Evolutionary conservation across 2,888 invertebrate species (phyloP), one percentile per base, ranked within the genome.

Genomic region (Rhopalosiphum nymphaeae): DNA sequence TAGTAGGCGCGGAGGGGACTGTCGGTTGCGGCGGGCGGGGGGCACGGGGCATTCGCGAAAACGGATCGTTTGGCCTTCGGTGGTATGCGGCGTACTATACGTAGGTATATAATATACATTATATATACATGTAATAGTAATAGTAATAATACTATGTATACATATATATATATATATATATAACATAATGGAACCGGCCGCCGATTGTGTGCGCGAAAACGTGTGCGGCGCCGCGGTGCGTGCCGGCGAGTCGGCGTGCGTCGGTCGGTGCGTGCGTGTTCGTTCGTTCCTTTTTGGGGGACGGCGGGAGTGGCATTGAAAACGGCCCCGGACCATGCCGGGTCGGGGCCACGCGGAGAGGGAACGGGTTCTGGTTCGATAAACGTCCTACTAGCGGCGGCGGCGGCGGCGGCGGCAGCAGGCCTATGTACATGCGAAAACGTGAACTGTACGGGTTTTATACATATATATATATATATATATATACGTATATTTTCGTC

Each of bases 301-400:
- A 42, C 57, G 89, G 90, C 90, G 61, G 94, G 86, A 67, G 91
- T 91, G 94, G 94, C 94, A 94, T 94, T 94, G 94, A 91, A 94
- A 93, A 88, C 93, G 89, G 89, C 93, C 93, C 93, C 93, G 93
- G 93, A 94, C 94, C 53, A 86, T 78, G 94, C 29, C 90, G 53
- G 90, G 91, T 94, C 94, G 94, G 90, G 94, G 94, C 94, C 94
- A 86, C 53, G 5, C 86, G 61, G 90, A 94, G 91, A 86, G 91
- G 91, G 90, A 94, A 94, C 86, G 94, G 86, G 94, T 94, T 93
- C 93, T 93, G 93, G 93, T 93, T 94, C 94, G 94, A 94, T 94
- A 94, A 94, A 94, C 94, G 94, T 94, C 90, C 94, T 85, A 90
- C 61, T 42, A 85, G n/a, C 84, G 57, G 78, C n/a, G 46, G 93